Percentiles rank a stretch among this genome's conserved stretches.
Conservation (phyloP, 2,888 invertebrate species). For the Spodoptera exigua region DNA sequence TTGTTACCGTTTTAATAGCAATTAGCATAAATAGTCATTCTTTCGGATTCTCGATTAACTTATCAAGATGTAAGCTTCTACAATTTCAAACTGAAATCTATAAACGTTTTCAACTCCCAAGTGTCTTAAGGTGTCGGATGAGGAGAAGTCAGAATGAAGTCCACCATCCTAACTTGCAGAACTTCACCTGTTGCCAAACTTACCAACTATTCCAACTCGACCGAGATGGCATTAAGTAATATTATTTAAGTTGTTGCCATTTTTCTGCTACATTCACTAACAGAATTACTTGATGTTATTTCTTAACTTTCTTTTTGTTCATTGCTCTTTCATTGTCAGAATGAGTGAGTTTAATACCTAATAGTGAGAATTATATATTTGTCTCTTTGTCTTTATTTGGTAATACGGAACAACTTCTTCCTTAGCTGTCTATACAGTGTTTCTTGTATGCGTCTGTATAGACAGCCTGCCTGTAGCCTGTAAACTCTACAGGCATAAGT, state of each 20-base stretch:
- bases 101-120: slow-evolving; percentile 19
- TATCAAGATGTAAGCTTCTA: slow-evolving; percentile 16
- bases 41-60: too few species aligned
- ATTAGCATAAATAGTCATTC: too few species aligned
- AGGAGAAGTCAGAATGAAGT: slow-evolving; percentile 61
- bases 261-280: slow-evolving; percentile 45
- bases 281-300: slow-evolving; percentile 45
- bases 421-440: too few species aligned
- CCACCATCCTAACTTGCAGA: slow-evolving; percentile 65
- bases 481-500: too few species aligned
- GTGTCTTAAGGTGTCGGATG: slow-evolving; percentile 55
- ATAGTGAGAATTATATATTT: slow-evolving; percentile 11
- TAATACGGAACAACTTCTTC: too few species aligned
- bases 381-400: too few species aligned
- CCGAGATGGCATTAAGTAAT: slow-evolving; percentile 50
- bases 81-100: slow-evolving; percentile 10
- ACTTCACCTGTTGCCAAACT: slow-evolving; percentile 76
- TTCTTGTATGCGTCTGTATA: too few species aligned
- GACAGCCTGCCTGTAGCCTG: too few species aligned
- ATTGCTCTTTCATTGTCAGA: slow-evolving; percentile 35
- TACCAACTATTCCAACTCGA: slow-evolving; percentile 54
- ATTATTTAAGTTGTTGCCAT: slow-evolving; percentile 45
- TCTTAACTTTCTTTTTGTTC: slow-evolving; percentile 34
- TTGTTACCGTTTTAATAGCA: too few species aligned
- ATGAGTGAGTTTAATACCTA: slow-evolving; percentile 36